Conservation (phyloP, 2,113 vertebrate species). For the Cynopterus brachyotis region DNA sequence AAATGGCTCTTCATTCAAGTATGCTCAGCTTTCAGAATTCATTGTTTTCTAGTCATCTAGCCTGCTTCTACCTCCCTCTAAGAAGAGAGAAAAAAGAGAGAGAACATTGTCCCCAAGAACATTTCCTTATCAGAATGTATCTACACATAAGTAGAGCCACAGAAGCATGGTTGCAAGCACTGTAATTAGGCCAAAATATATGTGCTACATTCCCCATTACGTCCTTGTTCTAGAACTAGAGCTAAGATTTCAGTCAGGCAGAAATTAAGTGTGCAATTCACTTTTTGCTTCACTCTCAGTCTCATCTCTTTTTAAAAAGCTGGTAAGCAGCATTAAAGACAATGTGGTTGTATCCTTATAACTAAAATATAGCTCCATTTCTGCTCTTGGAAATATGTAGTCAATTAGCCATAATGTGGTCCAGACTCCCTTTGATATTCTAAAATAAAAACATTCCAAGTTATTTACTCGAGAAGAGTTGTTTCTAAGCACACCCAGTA, state of each 20-base stretch:
- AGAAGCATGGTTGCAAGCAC: not conserved
- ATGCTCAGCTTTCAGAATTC: not conserved
- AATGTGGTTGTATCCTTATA: conserved; percentile 69
- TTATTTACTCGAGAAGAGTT: conserved; percentile 76
- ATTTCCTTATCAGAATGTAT: conserved; percentile 19
- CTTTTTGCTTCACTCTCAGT: conserved; percentile 33
- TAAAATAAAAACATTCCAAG: conserved; percentile 81
- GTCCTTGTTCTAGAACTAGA: not conserved
- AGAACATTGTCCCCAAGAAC: not conserved
- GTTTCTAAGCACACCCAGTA: conserved; percentile 76
- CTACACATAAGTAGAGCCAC: not conserved
- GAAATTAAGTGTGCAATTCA: conserved; percentile 20
- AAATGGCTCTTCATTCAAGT: not conserved
- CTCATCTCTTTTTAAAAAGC: conserved; percentile 31
- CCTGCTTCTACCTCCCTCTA: not conserved
- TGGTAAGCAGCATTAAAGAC: conserved; percentile 70
- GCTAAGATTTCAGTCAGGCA: conserved; percentile 25
- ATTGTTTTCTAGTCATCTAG: conserved; percentile 12
- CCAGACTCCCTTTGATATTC: conserved; percentile 79
- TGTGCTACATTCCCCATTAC: not conserved
- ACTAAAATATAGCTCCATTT: conserved; percentile 77
- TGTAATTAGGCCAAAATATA: not conserved
- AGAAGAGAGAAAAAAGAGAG: not conserved
- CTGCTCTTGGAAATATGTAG: conserved; percentile 75
- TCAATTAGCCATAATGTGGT: conserved; percentile 79